These are phyloP conservation scores for Incurvaria masculella DNA, from an alignment of 2,888 invertebrate species.

Conservation along the genomic window DNA sequence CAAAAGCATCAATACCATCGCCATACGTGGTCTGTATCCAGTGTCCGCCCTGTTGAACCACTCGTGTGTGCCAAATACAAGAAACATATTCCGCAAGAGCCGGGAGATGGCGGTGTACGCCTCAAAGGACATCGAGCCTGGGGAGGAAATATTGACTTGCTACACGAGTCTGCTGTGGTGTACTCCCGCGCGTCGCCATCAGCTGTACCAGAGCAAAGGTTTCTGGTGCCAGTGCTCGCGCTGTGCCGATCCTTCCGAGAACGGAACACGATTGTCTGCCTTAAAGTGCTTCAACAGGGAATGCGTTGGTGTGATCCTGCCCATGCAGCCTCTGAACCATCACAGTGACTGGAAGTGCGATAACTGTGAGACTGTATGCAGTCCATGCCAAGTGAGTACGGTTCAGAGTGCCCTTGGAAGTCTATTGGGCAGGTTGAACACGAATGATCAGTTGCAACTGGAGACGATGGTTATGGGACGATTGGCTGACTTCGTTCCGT, in stretches of 20 bases:
- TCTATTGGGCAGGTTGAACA: slow-evolving; percentile 44
- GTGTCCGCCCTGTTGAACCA: slow-evolving; percentile 66
- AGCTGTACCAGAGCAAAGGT: slow-evolving; percentile 60
- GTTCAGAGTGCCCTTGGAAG: slow-evolving; percentile 52
- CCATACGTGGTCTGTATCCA: slow-evolving; percentile 62
- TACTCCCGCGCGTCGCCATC: slow-evolving; percentile 58
- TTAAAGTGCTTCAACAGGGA: slow-evolving; percentile 49
- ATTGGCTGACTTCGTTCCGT: slow-evolving; percentile 34
- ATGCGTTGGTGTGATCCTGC: slow-evolving; percentile 53
- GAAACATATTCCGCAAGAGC: slow-evolving; percentile 55
- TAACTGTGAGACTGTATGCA: slow-evolving; percentile 36
- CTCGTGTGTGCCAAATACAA: slow-evolving; percentile 64
- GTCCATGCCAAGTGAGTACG: slow-evolving; percentile 39
- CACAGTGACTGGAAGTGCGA: slow-evolving; percentile 57
- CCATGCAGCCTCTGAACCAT: slow-evolving; percentile 43
- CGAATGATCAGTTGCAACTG: slow-evolving; percentile 45
- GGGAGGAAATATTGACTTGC: slow-evolving; percentile 61
- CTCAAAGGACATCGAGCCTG: slow-evolving; percentile 50
- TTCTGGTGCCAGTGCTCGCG: slow-evolving; percentile 63
- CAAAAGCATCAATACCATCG: slow-evolving; percentile 25
- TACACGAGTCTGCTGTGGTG: slow-evolving; percentile 68
- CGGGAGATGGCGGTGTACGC: slow-evolving; percentile 59
- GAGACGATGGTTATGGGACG: slow-evolving; percentile 30
- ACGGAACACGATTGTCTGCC: slow-evolving; percentile 52
- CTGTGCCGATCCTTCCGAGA: slow-evolving; percentile 62